Conservation (phyloP, 2,888 invertebrate species). For the Calephelis perditalis region DNA sequence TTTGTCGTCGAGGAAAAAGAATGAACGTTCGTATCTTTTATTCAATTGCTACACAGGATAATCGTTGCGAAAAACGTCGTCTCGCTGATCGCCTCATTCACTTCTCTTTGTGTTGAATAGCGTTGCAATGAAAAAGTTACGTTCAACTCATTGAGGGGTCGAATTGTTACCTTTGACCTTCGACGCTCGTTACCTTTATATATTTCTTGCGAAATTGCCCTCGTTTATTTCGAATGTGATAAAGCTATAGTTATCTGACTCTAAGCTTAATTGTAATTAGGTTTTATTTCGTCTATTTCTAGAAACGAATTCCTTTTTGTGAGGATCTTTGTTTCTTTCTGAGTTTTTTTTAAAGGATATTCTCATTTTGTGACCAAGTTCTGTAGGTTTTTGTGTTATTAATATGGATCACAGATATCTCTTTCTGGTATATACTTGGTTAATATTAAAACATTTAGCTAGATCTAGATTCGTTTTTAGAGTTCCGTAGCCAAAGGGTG, state of each 20-base stretch:
- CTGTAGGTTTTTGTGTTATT: too few species aligned
- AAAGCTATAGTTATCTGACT: background rate
- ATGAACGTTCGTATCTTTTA: slow-evolving; percentile 36
- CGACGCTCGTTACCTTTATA: slow-evolving; percentile 19
- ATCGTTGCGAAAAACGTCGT: slow-evolving; percentile 35
- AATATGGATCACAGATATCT: too few species aligned
- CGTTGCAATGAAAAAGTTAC: slow-evolving; percentile 27
- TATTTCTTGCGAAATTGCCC: slow-evolving; percentile 13
- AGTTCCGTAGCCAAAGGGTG: too few species aligned
- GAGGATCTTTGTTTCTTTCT: too few species aligned
- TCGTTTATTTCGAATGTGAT: background rate
- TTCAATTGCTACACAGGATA: slow-evolving; percentile 46
- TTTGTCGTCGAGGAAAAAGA: too few species aligned
- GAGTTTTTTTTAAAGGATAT: too few species aligned
- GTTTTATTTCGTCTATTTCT: too few species aligned
- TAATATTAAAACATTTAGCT: too few species aligned
- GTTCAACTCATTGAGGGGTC: slow-evolving; percentile 22
- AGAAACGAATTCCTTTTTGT: too few species aligned
- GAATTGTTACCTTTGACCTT: slow-evolving; percentile 26
- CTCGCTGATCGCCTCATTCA: slow-evolving; percentile 33
- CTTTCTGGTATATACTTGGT: too few species aligned
- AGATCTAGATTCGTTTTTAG: too few species aligned
- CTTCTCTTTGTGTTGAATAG: slow-evolving; percentile 30
- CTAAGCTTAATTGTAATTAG: background rate
- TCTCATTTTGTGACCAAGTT: too few species aligned